Evolutionary conservation across 2,113 vertebrate species (phyloP).

Genomic region (Amazona vittata): DNA sequence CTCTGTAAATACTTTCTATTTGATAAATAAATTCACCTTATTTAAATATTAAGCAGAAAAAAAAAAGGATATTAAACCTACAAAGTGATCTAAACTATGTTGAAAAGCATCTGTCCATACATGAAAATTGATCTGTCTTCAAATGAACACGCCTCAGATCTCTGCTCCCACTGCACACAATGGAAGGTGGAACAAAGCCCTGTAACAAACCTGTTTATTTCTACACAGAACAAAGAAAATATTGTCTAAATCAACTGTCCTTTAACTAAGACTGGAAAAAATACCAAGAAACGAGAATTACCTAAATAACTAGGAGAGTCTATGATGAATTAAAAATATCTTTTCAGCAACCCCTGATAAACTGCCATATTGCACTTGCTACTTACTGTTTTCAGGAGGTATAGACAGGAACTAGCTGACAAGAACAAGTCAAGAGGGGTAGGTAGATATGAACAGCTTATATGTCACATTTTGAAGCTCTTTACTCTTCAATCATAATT

Average conservation of each 20-base stretch:
- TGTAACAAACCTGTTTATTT: not conserved
- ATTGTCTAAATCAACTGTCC: not conserved
- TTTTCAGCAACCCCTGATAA: not conserved
- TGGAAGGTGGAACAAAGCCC: not conserved
- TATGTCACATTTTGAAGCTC: not conserved
- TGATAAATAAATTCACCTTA: slow-evolving; percentile 10
- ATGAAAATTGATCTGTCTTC: not conserved
- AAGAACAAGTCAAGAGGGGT: not conserved
- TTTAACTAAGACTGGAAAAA: not conserved
- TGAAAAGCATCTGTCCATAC: not conserved
- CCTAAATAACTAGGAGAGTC: not conserved
- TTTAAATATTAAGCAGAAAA: not conserved
- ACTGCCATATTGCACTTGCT: not conserved
- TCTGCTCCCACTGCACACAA: not conserved
- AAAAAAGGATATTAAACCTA: not conserved
- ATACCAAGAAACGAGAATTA: not conserved
- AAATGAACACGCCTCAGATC: not conserved
- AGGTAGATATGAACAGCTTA: not conserved
- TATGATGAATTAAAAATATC: not conserved
- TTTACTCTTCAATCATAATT: not conserved
- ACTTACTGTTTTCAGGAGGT: not conserved
- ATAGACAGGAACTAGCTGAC: not conserved
- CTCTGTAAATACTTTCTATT: slow-evolving; percentile 7
- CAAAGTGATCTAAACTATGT: not conserved
- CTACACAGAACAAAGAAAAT: not conserved